These are phyloP conservation scores for Dryobotodes eremita DNA, from an alignment of 2,888 invertebrate genomes.

Conservation along the genomic window DNA sequence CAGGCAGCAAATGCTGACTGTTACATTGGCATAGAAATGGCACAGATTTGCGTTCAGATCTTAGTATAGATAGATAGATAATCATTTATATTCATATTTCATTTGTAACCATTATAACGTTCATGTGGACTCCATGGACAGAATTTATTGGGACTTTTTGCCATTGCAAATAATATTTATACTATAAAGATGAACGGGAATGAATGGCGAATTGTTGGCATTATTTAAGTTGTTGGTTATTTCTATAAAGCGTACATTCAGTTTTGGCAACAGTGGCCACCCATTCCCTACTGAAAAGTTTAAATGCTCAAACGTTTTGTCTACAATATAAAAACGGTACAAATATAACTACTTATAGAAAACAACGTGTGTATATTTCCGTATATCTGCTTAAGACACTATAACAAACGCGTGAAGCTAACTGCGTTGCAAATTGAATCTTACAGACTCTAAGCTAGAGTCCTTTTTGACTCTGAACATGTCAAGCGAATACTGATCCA, in stretches of 20 bases:
- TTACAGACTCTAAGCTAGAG: constrained; percentile 63
- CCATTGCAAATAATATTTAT: constrained; percentile 24
- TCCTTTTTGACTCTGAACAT: constrained; percentile 51
- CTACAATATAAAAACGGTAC: constrained; percentile 65
- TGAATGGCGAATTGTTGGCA: constrained; percentile 9
- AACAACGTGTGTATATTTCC: constrained; percentile 67
- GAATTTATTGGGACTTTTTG: constrained; percentile 53
- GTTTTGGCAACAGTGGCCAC: not conserved
- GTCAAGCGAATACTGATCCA: constrained; percentile 61
- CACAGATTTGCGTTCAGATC: constrained; percentile 49
- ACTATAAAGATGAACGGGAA: not conserved
- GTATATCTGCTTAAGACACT: constrained; percentile 63
- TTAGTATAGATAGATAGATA: constrained; percentile 28
- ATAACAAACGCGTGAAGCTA: constrained; percentile 56
- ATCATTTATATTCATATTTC: constrained; percentile 8
- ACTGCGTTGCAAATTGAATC: constrained; percentile 62
- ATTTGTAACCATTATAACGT: constrained; percentile 9
- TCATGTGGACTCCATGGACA: constrained; percentile 63
- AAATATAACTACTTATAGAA: constrained; percentile 64
- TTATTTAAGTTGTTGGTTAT: not conserved
- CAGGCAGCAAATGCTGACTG: constrained; percentile 16
- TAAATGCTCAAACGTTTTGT: constrained; percentile 47
- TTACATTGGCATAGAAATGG: constrained; percentile 57
- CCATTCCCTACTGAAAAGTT: not conserved
- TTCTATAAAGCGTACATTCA: not conserved